phyloP scores from a whole-genome alignment of 2,113 vertebrate genomes.

The Heptranchias perlo region DNA sequence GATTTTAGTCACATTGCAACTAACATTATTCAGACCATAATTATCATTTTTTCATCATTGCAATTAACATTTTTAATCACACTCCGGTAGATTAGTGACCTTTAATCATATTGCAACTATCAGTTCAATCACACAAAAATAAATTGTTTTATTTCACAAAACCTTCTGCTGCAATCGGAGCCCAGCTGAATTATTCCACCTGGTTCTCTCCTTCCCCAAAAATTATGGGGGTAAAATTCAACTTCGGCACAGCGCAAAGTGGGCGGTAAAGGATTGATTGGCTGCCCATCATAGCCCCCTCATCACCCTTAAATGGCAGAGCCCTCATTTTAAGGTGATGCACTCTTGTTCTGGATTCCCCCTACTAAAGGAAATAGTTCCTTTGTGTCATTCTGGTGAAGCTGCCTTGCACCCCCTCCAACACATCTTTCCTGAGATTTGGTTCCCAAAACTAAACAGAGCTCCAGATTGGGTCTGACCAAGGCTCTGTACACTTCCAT shows the following conservation, averaged over 20 bases:
- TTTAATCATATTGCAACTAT: background rate
- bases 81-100: background rate
- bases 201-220: background rate
- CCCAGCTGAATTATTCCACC: background rate
- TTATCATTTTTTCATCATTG: background rate
- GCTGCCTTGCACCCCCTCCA: background rate
- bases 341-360: background rate
- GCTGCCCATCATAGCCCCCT: background rate
- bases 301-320: background rate
- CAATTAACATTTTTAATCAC: constrained; percentile 3
- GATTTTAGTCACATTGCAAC: background rate
- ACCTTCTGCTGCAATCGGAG: background rate
- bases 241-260: background rate
- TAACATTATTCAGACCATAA: background rate
- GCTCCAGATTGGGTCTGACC: background rate
- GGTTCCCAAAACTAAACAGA: background rate
- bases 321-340: background rate
- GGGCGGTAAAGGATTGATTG: background rate
- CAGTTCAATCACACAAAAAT: background rate
- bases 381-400: background rate
- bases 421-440: background rate
- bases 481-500: background rate
- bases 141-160: background rate
- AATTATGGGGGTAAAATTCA: background rate
- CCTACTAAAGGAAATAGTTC: background rate